Evolutionary conservation across 2,797 vertebrate genomes (phyloP), one percentile per base, ranked within the genome.

Genomic region (Falco concolor): DNA sequence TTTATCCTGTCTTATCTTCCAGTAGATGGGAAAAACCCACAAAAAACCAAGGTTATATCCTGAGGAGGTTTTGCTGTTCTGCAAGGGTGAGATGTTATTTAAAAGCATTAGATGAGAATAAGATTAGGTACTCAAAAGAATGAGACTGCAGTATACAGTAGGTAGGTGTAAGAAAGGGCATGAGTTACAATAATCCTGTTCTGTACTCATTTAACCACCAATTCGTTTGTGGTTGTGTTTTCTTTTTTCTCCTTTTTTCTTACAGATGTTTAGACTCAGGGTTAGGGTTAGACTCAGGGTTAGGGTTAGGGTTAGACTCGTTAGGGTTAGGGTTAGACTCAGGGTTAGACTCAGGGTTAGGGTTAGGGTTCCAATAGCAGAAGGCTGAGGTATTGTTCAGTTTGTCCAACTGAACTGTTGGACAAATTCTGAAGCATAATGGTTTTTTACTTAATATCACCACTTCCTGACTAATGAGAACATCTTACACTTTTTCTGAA

Each of bases 61-160:
- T 28, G 27, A 53, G 1, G 7, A 60, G 8, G 4, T 14, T 38
- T 21, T 22, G 11, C 21, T 89, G 16, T 32, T 64, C 45, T n/a
- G 30, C 27, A 34, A 32, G 32, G 38, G 13, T 64, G 30, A 28
- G 9, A 13, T 52, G 12, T 28, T 40, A 30, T 8, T 27, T 60
- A 36, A 70, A 75, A 67, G 50, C 15, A 34, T 8, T 45, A 45
- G 1, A 10, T 32, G 17, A 81, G 10, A 64, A 60, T 30, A 64
- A 72, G 18, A 50, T 32, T 60, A 70, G 28, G 12, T 32, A 24
- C 9, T 54, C 34, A 17, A 56, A 73, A 81, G 8, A 76, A 52
- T 15, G 18, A 69, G 56, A 67, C 5, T 3, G 8, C 12, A 40
- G 10, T 9, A 34, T 12, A 9, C 0, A 0, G 5, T 28, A 47